Evolutionary conservation across 1,140 invertebrate species (phyloP).

Genomic region (Panagrolaimus sp.): DNA sequence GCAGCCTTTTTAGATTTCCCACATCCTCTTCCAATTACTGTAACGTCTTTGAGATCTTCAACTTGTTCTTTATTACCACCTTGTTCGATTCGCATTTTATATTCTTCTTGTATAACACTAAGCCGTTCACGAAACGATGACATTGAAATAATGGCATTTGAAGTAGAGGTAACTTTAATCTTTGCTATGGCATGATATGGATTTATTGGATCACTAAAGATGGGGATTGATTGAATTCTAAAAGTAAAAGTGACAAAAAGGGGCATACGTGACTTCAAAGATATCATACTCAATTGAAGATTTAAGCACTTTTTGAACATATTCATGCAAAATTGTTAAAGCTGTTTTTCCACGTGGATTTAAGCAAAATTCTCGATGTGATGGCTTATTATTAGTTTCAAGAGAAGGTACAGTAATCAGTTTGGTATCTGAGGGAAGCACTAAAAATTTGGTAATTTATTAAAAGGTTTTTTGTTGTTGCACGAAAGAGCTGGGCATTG

Average conservation of each 20-base stretch:
- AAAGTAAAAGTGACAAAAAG: neutral
- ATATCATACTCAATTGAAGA: conserved; percentile 31
- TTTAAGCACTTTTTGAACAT: conserved; percentile 47
- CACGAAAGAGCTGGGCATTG: too few species aligned
- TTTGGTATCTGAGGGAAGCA: conserved; percentile 32
- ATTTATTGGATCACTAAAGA: conserved; percentile 33
- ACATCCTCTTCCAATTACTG: conserved; percentile 35
- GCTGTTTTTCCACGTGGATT: conserved; percentile 47
- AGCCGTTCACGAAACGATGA: conserved; percentile 8
- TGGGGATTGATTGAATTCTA: neutral
- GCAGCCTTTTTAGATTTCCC: conserved; percentile 42
- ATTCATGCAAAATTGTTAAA: conserved; percentile 45
- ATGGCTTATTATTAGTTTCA: conserved; percentile 30
- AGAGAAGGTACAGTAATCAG: conserved; percentile 44
- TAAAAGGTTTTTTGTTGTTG: too few species aligned
- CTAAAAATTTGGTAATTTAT: too few species aligned
- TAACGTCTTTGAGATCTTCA: conserved; percentile 16
- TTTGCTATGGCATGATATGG: conserved; percentile 25
- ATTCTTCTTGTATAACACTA: neutral
- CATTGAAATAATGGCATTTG: conserved; percentile 9
- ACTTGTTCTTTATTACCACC: conserved; percentile 8
- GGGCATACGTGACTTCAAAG: conserved; percentile 30
- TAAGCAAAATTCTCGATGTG: conserved; percentile 30
- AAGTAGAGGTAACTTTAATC: conserved; percentile 28
- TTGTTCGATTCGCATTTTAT: conserved; percentile 11